These are phyloP conservation scores for Prenolepis imparis DNA, from an alignment of 2,888 invertebrate genomes.

Conservation along the genomic window DNA sequence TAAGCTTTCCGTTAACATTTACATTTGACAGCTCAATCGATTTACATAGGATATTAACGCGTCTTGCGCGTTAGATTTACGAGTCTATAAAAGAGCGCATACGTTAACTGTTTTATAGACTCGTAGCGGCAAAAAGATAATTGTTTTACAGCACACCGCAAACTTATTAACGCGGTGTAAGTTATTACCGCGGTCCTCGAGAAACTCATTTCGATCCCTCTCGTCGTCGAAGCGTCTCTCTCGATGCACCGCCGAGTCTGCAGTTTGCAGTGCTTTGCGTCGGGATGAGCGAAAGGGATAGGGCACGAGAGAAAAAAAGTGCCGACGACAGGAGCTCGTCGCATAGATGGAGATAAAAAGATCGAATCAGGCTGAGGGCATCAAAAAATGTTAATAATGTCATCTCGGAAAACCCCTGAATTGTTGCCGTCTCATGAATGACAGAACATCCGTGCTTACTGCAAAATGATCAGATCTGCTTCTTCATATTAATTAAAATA, in stretches of 20 bases:
- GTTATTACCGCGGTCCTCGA: slow-evolving; percentile 26
- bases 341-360: slow-evolving; percentile 58
- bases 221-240: slow-evolving; percentile 36
- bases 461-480: neutral
- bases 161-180: neutral
- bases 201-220: slow-evolving; percentile 67
- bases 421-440: slow-evolving; percentile 69
- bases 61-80: slow-evolving; percentile 3
- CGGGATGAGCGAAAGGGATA: neutral
- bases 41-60: neutral
- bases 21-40: slow-evolving; percentile 18
- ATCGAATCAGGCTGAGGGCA: slow-evolving; percentile 65
- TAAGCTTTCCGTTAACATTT: neutral
- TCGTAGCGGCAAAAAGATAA: slow-evolving; percentile 7
- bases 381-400: slow-evolving; percentile 70
- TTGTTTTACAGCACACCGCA: neutral
- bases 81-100: neutral
- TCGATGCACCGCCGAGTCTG: slow-evolving; percentile 37
- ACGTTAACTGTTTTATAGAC: neutral
- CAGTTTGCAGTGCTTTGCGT: slow-evolving; percentile 49
- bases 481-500: neutral
- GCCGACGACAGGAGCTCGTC: slow-evolving; percentile 28
- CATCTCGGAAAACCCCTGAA: slow-evolving; percentile 63
- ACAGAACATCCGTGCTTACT: slow-evolving; percentile 54
- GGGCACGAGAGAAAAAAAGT: neutral